phyloP scores from a whole-genome alignment of 2,888 invertebrate genomes.

The Callyntrura sp. region DNA sequence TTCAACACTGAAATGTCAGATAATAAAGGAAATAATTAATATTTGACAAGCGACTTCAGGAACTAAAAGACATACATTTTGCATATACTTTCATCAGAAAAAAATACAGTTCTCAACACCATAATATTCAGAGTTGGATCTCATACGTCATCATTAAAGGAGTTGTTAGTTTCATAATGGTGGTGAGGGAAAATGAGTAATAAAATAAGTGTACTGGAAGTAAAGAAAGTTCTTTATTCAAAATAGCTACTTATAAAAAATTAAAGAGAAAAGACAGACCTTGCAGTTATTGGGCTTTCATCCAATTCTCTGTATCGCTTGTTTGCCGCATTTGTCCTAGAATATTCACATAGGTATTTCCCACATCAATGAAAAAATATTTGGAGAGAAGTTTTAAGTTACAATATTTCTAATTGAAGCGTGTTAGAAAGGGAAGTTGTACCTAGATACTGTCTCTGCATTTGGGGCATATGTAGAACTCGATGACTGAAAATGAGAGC shows the following conservation, averaged over 20 bases:
- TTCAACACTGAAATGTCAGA: conserved; percentile 57
- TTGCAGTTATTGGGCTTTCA: conserved; percentile 62
- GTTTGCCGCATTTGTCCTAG: conserved; percentile 80
- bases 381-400: no score
- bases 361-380: no score
- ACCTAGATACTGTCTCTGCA: conserved; percentile 79
- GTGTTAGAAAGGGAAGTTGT: neutral
- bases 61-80: no score
- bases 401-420: no score
- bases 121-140: conserved; percentile 67
- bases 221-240: no score
- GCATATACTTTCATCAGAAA: no score
- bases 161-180: no score
- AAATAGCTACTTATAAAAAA: no score
- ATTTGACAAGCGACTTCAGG: no score
- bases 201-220: no score
- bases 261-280: conserved; percentile 52
- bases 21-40: no score
- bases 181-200: no score
- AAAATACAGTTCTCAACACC: conserved; percentile 17
- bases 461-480: conserved; percentile 77
- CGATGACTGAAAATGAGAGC: conserved; percentile 77
- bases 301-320: conserved; percentile 77
- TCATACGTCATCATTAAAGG: conserved; percentile 59
- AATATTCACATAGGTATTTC: conserved; percentile 41